Evolutionary conservation across 2,113 vertebrate genomes (phyloP), one percentile per base, ranked within the genome.

Genomic region (Zingel zingel): DNA sequence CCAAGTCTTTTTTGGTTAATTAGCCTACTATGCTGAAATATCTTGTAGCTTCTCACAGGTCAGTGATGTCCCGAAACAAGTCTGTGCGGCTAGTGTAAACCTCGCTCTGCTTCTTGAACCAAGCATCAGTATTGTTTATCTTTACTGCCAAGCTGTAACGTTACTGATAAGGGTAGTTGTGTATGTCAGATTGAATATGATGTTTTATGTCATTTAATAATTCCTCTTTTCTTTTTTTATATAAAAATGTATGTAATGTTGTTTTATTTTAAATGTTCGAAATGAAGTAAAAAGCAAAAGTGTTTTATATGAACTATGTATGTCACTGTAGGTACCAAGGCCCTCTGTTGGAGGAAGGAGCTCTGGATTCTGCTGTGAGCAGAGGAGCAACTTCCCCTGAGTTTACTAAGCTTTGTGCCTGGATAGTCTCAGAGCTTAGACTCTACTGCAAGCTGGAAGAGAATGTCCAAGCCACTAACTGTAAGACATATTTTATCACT

Each of bases 381-480:
- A 93, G 82, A 74, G 98, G 98, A 90, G 98, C 98, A 76, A 93
- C 93, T 62, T 98, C 97, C 43, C 98, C 98, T 0, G 98, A 99
- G 87, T 99, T 96, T 84, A 99, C 98, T 25, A 99, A 99, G 92
- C 96, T 99, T 77, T 99, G 97, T 79, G 96, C 97, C 81, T 99
- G 98, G 98, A 90, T 99, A 58, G 95, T 98, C 1, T 96, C 98
- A 1, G 98, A 99, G 93, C 93, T 99, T 65, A 95, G 94, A 77
- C 93, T 97, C 0, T 97, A 98, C 93, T 97, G 97, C 93, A 96
- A 95, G 82, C 94, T 99, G 85, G 98, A 98, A 81, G 98, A 99
- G 92, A 99, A 98, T 59, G 98, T 99, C 43, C 97, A 99, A 45
- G 97, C 98, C 83, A 99, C 98, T 33, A 98, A 97, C 94, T 96